Evolutionary conservation across 2,113 vertebrate genomes (phyloP).

Genomic region (Ictalurus punctatus): DNA sequence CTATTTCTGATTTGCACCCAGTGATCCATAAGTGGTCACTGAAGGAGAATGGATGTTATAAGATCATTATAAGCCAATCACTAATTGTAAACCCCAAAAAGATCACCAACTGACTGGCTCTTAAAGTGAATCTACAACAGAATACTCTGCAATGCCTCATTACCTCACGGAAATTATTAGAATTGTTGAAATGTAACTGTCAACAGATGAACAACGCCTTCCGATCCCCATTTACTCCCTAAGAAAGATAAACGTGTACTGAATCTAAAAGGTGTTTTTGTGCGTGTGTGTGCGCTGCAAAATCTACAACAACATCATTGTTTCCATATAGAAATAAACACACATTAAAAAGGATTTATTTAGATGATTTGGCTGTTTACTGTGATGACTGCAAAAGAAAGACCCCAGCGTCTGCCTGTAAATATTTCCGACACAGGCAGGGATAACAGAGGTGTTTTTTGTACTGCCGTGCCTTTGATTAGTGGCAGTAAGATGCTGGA

Average conservation of each 20-base stretch:
- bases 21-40: background rate
- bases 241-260: constrained; percentile 4
- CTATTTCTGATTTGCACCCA: background rate
- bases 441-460: constrained; percentile 51
- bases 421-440: constrained; percentile 56
- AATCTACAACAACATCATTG: constrained; percentile 29
- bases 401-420: constrained; percentile 41
- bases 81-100: background rate
- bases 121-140: background rate
- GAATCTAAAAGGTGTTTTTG: constrained; percentile 37
- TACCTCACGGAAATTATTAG: constrained; percentile 10
- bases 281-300: constrained; percentile 15
- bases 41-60: background rate
- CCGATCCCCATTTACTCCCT: background rate
- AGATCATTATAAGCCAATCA: background rate
- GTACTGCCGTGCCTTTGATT: constrained; percentile 71
- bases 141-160: constrained; percentile 32
- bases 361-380: constrained; percentile 18
- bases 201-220: background rate
- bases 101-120: background rate
- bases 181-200: constrained; percentile 14
- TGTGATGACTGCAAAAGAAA: constrained; percentile 34
- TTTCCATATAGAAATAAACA: background rate
- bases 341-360: constrained; percentile 34
- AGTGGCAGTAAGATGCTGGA: constrained; percentile 67